phyloP scores from a whole-genome alignment of 2,888 invertebrate genomes.

The Pteria penguin region DNA sequence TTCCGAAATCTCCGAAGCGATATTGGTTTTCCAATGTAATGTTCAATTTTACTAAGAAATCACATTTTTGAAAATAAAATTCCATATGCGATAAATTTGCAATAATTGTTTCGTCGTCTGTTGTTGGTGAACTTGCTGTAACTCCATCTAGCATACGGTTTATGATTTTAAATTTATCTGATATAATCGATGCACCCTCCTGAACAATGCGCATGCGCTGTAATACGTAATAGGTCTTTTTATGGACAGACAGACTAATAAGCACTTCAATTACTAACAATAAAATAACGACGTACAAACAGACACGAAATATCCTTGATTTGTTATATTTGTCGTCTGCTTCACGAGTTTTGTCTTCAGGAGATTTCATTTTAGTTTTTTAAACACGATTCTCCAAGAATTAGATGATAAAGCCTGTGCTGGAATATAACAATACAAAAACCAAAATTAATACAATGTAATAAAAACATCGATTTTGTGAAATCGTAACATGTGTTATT shows the following conservation, averaged over 20 bases:
- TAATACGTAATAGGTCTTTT: neutral
- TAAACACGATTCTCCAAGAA: no score
- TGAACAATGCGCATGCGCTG: neutral
- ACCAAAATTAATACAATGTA: no score
- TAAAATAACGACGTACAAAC: slow-evolving; percentile 3
- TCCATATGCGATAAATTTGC: neutral
- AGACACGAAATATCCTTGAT: slow-evolving; percentile 4
- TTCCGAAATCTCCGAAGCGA: no score
- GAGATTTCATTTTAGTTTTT: no score
- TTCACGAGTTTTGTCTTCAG: no score
- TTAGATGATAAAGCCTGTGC: no score
- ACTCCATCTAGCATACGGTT: neutral
- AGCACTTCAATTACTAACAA: slow-evolving; percentile 3
- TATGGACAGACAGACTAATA: neutral
- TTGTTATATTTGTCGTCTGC: no score
- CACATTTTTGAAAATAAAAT: neutral
- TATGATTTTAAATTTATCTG: neutral
- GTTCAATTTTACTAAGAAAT: neutral
- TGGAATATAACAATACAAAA: no score
- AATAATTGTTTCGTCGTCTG: neutral
- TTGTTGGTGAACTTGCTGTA: neutral
- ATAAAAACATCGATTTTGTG: no score
- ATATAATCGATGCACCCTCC: neutral
- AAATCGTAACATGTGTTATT: no score
- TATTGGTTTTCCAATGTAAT: neutral